Base-by-base conservation (phyloP, 2,113 vertebrate species). In the Myotis lucifugus region DNA sequence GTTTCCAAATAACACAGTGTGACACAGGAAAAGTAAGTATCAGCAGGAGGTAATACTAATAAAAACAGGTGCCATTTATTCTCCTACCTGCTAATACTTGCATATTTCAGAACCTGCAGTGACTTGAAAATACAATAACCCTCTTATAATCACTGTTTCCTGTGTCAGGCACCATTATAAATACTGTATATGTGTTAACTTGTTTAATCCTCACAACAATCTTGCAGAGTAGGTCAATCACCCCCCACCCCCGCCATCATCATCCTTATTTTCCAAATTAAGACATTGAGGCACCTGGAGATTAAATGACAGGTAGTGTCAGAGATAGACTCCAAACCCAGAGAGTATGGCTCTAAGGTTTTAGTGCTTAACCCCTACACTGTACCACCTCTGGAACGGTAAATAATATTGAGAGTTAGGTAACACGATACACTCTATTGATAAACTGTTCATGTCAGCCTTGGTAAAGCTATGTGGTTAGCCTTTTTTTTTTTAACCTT, bases 211-310 rank as follows among this genome's bases (percentile, higher is more conserved):
- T 94, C 46, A 82, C 23, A 81, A 23, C 3, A 82, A 29, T 83
- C 13, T 48, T 69, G 5, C 27, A 8, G 79, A 37, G 15, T 66
- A 18, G 4, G 7, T 17, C 15, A 64, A 29, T 72, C 7, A 40
- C 0, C 11, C 54, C 21, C 3, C 0, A 4, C 1, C 59, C 34
- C 6, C 14, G 9, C 32, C 12, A 8, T 5, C n/a, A 32, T 19
- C 18, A 37, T 19, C 2, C 5, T 8, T 86, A 19, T 34, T 87
- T 74, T 70, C 27, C 69, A 59, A 64, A 73, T 82, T n/a, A 77
- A 69, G 42, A 64, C 23, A 81, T 0, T 40, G 73, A 82, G 34
- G 15, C 15, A 34, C 15, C 32, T 13, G 18, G 46, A 54, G 9
- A 46, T 34, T 66, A 70, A 64, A 42, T 77, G 27, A 21, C 23